Base-by-base conservation (phyloP, 1,140 invertebrate genomes). In the Calephelis nemesis region DNA sequence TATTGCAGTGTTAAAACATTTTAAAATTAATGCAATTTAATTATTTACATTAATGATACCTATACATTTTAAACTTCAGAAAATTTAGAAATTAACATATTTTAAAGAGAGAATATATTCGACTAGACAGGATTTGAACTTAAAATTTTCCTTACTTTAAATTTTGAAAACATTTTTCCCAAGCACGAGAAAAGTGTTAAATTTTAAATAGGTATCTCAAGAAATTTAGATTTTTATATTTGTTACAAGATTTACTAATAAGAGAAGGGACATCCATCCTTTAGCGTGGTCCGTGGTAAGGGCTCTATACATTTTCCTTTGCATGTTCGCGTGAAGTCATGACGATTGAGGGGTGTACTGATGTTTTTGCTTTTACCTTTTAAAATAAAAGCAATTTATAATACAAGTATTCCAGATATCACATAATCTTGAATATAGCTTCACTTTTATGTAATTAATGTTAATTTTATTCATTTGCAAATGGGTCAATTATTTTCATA, bases 331-430 rank as follows among this genome's bases (percentile, higher is more conserved):
- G 54, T 58, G 54, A 58, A 58, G 19, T 58, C 54, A 58, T 30
- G 19, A 30, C 54, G 54, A 58, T 58, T 10, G 54, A 58, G 11
- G 19, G 54, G 11, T 19, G 19, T 58, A 58, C 54, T 30, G 39
- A 58, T 30, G 19, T 58, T 58, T 58, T 58, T 39, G 39, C 54
- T 30, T 58, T 58, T 58, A 39, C 19, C 11, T 58, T 58, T 58
- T 39, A 30, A 58, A 58, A 58, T 58, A 58, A 54, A 54, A 54
- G 52, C 52, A 30, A 30, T 58, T 58, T 58, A 58, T 58, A 58
- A 58, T 58, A 58, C 54, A 58, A 58, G 54, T 30, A 39, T 58
- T 58, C 30, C 3, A 39, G 54, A 58, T 58, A 58, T 58, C 54
- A 58, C 39, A 12, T 58, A 58, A 58, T 58, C 54, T 58, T 58